These are phyloP conservation scores for Bergia sp. DNA, from an alignment of 92 coral and sea anemone genomes.

Conservation along the genomic window DNA sequence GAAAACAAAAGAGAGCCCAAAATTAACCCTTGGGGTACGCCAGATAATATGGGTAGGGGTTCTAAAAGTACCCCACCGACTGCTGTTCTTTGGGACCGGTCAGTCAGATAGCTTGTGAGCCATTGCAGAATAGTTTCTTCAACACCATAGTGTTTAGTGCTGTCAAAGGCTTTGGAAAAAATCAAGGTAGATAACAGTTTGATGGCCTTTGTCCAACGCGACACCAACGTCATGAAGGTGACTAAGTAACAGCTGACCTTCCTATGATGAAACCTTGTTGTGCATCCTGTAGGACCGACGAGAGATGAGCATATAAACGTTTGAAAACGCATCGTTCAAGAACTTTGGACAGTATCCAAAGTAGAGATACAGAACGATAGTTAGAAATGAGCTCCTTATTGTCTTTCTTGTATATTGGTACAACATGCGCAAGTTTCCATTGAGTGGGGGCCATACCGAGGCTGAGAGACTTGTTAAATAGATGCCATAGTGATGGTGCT, in stretches of 20 bases:
- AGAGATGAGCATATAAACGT: background rate
- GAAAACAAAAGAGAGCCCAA: background rate
- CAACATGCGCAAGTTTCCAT: background rate
- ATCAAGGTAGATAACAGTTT: background rate
- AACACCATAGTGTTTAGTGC: too few relatives aligned
- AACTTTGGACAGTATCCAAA: too few relatives aligned
- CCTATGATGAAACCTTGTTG: background rate
- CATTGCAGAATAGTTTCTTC: too few relatives aligned
- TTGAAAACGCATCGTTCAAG: background rate
- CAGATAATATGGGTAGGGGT: constrained; percentile 32
- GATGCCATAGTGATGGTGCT: too few relatives aligned
- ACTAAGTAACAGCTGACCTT: background rate
- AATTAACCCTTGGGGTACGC: constrained; percentile 20
- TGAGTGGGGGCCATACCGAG: background rate
- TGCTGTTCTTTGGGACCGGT: background rate
- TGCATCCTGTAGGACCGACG: background rate
- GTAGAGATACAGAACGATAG: too few relatives aligned
- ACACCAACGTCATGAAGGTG: background rate
- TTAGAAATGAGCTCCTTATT: background rate
- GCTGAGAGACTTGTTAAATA: too few relatives aligned
- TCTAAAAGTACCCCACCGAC: background rate
- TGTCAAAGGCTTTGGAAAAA: too few relatives aligned
- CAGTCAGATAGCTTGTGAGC: background rate
- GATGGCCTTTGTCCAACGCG: background rate
- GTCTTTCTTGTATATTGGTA: background rate